Percentiles rank a stretch among this genome's conserved stretches.
These are phyloP conservation scores for Alces alces DNA, from an alignment of 2,113 vertebrate species.

Conservation along the genomic window DNA sequence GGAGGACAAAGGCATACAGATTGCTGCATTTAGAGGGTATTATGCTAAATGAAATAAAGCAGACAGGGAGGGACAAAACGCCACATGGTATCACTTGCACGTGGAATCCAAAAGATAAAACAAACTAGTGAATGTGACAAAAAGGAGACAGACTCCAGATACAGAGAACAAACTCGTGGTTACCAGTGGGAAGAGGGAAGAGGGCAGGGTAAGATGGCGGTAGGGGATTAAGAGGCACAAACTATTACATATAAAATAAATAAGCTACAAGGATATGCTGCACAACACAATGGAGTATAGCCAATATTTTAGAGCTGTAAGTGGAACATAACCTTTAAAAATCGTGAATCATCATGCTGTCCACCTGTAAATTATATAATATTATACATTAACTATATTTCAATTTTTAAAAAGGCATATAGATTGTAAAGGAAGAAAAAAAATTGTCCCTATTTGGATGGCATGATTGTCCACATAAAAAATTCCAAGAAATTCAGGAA, in stretches of 20 bases:
- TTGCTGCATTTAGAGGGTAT: background rate
- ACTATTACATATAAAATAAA: background rate
- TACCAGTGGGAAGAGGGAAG: background rate
- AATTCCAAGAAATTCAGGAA: background rate
- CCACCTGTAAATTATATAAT: background rate
- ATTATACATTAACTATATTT: background rate
- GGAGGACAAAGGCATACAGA: background rate
- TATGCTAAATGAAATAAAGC: background rate
- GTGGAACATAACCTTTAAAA: background rate
- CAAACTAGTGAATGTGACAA: background rate
- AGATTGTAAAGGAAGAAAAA: background rate
- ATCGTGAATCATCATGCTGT: background rate
- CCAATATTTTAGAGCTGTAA: background rate
- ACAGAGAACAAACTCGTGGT: background rate
- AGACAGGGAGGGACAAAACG: background rate
- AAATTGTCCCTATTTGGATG: background rate
- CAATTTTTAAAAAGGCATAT: background rate
- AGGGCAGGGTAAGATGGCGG: accelerated
- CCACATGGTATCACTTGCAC: background rate
- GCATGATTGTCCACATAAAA: background rate
- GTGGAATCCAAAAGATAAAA: background rate
- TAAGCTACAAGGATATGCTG: background rate
- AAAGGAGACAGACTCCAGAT: background rate
- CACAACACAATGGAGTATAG: background rate
- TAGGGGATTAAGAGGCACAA: background rate